These are phyloP conservation scores for Dromiciops gliroides DNA, from an alignment of 2,113 vertebrate genomes.

Conservation along the genomic window DNA sequence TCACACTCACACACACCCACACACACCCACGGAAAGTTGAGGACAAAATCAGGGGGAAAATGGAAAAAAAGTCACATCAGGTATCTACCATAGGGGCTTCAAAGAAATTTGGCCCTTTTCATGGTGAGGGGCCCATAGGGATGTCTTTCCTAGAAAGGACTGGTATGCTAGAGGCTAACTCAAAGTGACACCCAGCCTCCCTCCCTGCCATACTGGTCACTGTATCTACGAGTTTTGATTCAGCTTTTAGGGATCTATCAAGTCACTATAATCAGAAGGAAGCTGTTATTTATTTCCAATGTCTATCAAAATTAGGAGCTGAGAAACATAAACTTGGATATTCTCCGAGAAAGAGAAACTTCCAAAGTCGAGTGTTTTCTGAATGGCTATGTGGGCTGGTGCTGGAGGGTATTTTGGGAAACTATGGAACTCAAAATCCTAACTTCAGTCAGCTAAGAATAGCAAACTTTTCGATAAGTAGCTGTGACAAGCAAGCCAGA, in stretches of 20 bases:
- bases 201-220: not conserved
- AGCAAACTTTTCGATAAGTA: slow-evolving; percentile 20
- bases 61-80: not conserved
- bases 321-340: not conserved
- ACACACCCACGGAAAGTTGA: too few relatives aligned
- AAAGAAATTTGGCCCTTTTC: not conserved
- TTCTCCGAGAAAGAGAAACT: not conserved
- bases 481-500: slow-evolving; percentile 10
- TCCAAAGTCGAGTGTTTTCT: not conserved
- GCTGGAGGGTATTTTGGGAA: slow-evolving; percentile 44
- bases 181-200: not conserved
- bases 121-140: not conserved
- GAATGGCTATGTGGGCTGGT: not conserved
- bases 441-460: slow-evolving; percentile 46
- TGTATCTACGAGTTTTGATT: not conserved
- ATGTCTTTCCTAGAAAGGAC: not conserved
- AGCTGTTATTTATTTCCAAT: not conserved
- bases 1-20: too few relatives aligned
- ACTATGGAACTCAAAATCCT: slow-evolving; percentile 52
- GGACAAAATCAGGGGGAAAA: not conserved
- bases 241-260: not conserved
- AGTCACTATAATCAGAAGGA: not conserved
- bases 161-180: not conserved
- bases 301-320: slow-evolving; percentile 41
- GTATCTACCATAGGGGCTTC: not conserved